Evolutionary conservation across 2,888 invertebrate genomes (phyloP), one percentile per base, ranked within the genome.

Genomic region (Drosophila glabriapex): DNA sequence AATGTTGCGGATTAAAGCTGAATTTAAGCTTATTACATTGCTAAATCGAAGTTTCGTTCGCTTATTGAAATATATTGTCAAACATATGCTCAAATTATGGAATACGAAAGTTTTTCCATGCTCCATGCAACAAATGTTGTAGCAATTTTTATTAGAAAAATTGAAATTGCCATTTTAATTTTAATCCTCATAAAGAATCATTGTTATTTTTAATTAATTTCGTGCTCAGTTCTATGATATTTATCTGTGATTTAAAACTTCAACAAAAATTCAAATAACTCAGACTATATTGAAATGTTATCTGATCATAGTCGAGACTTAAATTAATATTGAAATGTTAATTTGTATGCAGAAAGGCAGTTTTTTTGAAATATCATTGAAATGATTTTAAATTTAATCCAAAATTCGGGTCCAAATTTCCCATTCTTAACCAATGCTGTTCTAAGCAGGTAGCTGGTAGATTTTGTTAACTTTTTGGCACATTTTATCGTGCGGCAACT

Each of bases 401-500:
- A 22, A 67, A 29, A 66, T 29, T 0, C 0, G 19, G 25, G 14
- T 6, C 31, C 0, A 25, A 4, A 25, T 46, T 46, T 16, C 16
- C 9, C 14, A 4, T 14, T 4, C 2, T 25, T 22, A 28, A 25
- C 9, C 7, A 9, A 12, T 1, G 31, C 43, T 16, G 4, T 37
- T 50, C 39, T 49, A 52, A 56, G n/a, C 28, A 49, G 22, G 35
- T 35, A 28, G 22, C 46, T 60, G 78, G 56, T 56, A 50, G 60
- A 25, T 5, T 28, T 43, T 31, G 68, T 29, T 68, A 60, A 59
- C 31, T 76, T 75, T 65, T 68, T 25, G 68, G 33, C 28, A 73
- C 73, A 22, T 41, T 68, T 73, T 63, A 50, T 41, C 33, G 49
- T 1, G 58, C 1, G 50, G 29, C 53, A 76, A 74, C 69, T 72